Base-by-base conservation (phyloP, 2,888 invertebrate species). In the Diaprepes abbreviatus region DNA sequence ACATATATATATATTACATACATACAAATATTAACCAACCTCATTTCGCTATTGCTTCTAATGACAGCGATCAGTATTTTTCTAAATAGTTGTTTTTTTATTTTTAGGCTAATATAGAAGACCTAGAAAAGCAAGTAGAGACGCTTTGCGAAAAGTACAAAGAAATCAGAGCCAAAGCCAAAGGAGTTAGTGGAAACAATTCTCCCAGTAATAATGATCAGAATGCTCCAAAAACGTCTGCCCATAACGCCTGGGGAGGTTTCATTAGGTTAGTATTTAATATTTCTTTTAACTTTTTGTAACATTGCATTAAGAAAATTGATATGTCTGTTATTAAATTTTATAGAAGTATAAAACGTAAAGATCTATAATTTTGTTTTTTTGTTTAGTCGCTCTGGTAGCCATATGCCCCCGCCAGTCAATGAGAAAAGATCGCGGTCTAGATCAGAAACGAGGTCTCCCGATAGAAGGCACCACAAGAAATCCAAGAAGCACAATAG, bases 71-170 rank as follows among this genome's bases (percentile, higher is more conserved):
- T 33, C 14, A 9, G 36, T 36, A n/a, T n/a, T 36, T 3, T 36
- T 3, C 36, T 36, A 36, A 5, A 40, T 63, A 9, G 24, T 38
- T 35, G 3, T 12, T 36, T 36, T 52, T 19, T 31, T 17, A 19
- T 31, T 38, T 36, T 19, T 75, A 89, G 89, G 89, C 91, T 5
- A 90, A 91, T 79, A 88, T 89, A 2, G 94, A 94, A 73, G 87
- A 88, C 43, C 82, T 94, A 58, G 94, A 94, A 77, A 89, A 89
- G 50, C 88, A 89, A 55, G 92, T 94, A 0, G 92, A 93, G 60
- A 90, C 92, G 76, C 84, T 93, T 1, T 88, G 90, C 72, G 90
- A 90, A 76, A 87, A 89, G 38, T 93, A 93, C 79, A 88, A 91
- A 67, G 90, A 91, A 70, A 89, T 89, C 0, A 87, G 90, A 76